Evolutionary conservation across 2,797 vertebrate species (phyloP).

Genomic region (Xiphophorus birchmanni): DNA sequence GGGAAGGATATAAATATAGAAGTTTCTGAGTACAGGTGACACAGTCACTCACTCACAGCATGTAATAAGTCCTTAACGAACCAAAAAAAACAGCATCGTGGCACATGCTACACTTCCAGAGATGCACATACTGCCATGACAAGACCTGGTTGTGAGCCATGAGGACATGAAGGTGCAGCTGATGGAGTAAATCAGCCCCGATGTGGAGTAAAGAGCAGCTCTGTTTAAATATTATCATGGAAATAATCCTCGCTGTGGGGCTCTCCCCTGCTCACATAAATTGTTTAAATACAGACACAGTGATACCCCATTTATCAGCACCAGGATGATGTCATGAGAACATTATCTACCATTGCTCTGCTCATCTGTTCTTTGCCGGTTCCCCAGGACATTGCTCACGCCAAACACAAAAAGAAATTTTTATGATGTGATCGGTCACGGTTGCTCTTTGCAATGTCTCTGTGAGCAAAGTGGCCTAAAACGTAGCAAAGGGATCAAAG

Average conservation of each 20-base stretch:
- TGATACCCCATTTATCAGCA: conserved; percentile 79
- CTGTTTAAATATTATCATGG: conserved; percentile 84
- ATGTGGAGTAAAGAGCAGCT: conserved; percentile 70
- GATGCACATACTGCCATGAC: conserved; percentile 37
- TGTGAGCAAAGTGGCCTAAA: conserved; percentile 24
- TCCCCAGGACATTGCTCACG: conserved; percentile 60
- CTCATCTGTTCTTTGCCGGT: conserved; percentile 54
- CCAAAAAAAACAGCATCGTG: conserved; percentile 27
- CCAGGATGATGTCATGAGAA: conserved; percentile 75
- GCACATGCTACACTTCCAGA: conserved; percentile 26
- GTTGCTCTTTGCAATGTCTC: conserved; percentile 36
- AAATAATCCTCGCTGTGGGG: conserved; percentile 76
- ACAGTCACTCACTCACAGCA: conserved; percentile 8
- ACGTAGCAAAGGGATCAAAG: conserved; percentile 20
- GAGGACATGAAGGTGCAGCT: conserved; percentile 59
- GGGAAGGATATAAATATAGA: conserved; percentile 11
- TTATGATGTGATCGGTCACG: conserved; percentile 53
- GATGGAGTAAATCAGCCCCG: conserved; percentile 63
- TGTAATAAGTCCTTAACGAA: conserved; percentile 1
- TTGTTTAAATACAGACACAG: conserved; percentile 81
- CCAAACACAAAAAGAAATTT: conserved; percentile 50
- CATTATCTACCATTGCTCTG: conserved; percentile 58
- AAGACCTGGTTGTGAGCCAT: conserved; percentile 50
- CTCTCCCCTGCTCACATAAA: conserved; percentile 78
- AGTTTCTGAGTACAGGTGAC: conserved; percentile 10